A percentile compares a stretch with the other conserved stretches of the same genome.
Evolutionary conservation across 2,113 vertebrate genomes (phyloP).

Genomic region (Microtus montanus): DNA sequence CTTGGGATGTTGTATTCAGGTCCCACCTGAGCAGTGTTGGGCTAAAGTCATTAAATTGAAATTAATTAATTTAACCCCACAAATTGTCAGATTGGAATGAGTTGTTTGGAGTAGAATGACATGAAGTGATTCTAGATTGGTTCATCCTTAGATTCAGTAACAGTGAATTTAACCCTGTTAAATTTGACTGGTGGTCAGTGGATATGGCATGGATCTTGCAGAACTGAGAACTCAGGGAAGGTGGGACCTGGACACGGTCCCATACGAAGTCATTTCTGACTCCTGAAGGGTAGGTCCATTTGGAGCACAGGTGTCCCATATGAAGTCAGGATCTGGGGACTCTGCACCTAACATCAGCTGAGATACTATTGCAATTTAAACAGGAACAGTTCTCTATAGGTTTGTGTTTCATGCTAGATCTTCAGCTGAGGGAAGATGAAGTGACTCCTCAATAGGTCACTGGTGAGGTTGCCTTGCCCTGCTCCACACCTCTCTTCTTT

Average conservation of each 20-base stretch:
- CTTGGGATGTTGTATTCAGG: slow-evolving; percentile 26
- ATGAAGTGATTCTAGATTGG: slow-evolving; percentile 43
- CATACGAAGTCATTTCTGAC: not conserved
- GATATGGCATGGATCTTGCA: not conserved
- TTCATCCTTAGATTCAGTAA: slow-evolving; percentile 46
- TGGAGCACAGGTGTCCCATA: not conserved
- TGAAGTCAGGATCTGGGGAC: not conserved
- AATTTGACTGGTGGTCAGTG: not conserved
- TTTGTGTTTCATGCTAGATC: not conserved
- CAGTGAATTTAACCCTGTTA: not conserved
- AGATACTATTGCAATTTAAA: not conserved
- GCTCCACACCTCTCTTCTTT: not conserved
- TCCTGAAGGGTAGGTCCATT: not conserved
- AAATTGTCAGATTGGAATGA: slow-evolving; percentile 36
- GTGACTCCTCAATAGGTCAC: no score
- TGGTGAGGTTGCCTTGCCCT: not conserved
- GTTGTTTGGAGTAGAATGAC: slow-evolving; percentile 52
- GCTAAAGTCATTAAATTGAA: slow-evolving; percentile 52
- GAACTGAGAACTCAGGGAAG: not conserved
- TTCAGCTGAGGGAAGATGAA: not conserved
- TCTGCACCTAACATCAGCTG: not conserved
- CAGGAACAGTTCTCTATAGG: not conserved
- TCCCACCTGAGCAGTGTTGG: slow-evolving; percentile 40
- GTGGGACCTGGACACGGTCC: not conserved
- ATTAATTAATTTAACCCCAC: slow-evolving; percentile 45